Conservation (phyloP, 1,140 invertebrate species). For the Drosophila sproati region DNA sequence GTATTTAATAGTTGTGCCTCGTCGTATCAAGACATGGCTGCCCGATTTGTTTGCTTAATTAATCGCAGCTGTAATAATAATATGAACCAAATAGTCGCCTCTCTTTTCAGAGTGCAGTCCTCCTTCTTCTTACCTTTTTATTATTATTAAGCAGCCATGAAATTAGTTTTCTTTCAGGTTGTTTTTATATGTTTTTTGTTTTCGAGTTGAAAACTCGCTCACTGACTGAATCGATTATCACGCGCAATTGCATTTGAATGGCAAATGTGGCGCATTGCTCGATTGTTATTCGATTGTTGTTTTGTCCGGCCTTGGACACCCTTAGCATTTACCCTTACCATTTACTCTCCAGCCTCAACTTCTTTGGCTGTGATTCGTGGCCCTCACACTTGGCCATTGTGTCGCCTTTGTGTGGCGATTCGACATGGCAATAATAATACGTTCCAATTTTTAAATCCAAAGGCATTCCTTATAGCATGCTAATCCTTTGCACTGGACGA, state of each 20-base stretch:
- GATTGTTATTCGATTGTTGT: conserved; percentile 54
- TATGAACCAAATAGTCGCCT: conserved; percentile 9
- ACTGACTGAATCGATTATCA: conserved; percentile 64
- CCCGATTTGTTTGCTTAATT: conserved; percentile 79
- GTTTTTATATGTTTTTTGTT: background rate
- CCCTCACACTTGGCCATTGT: conserved; percentile 74
- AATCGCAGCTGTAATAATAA: conserved; percentile 82
- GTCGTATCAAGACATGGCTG: conserved; percentile 18
- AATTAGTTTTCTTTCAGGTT: conserved; percentile 46
- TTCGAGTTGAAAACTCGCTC: conserved; percentile 19
- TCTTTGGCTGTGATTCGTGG: background rate
- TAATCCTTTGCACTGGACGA: conserved; percentile 60
- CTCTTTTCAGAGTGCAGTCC: background rate
- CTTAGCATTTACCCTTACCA: conserved; percentile 8
- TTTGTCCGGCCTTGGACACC: conserved; percentile 24
- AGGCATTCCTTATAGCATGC: conserved; percentile 46
- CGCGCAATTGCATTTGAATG: conserved; percentile 79
- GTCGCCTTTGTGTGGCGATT: conserved; percentile 53
- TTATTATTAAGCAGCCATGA: conserved; percentile 46
- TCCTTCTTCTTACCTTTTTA: background rate
- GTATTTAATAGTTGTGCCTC: conserved; percentile 55
- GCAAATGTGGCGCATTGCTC: conserved; percentile 67
- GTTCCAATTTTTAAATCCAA: background rate
- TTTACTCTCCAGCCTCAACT: background rate
- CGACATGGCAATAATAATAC: conserved; percentile 63